Percentiles rank a stretch among this genome's conserved stretches.
Evolutionary conservation across 2,113 vertebrate species (phyloP).

Genomic region (Rana temporaria): DNA sequence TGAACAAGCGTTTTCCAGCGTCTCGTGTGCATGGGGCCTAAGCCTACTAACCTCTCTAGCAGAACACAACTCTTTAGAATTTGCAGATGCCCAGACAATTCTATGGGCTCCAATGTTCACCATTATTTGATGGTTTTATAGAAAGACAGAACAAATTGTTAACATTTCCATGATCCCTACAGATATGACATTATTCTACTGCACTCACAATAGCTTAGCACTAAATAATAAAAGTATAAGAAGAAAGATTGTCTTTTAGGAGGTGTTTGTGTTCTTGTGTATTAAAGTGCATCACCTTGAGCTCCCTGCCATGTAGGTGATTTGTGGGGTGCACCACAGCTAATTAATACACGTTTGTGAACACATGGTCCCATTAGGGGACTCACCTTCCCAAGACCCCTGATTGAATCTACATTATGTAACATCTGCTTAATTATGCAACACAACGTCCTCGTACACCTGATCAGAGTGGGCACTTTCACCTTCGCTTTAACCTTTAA

Average conservation of each 20-base stretch:
- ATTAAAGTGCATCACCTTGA: slow-evolving; percentile 48
- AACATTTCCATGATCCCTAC: too few relatives aligned
- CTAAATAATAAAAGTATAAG: neutral
- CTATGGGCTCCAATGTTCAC: too few relatives aligned
- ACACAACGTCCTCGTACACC: slow-evolving; percentile 33
- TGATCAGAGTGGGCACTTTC: slow-evolving; percentile 52
- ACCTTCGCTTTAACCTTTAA: slow-evolving; percentile 55
- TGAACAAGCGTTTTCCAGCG: too few relatives aligned
- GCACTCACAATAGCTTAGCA: neutral
- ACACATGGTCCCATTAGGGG: slow-evolving; percentile 52
- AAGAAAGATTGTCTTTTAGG: neutral
- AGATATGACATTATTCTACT: too few relatives aligned
- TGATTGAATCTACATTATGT: slow-evolving; percentile 53
- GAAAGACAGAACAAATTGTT: too few relatives aligned
- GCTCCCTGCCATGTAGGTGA: slow-evolving; percentile 43
- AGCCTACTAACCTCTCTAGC: too few relatives aligned
- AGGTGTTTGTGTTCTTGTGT: slow-evolving; percentile 11
- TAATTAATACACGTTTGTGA: slow-evolving; percentile 52
- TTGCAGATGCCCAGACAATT: too few relatives aligned
- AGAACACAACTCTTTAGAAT: too few relatives aligned
- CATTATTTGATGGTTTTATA: too few relatives aligned
- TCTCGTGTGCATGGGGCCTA: too few relatives aligned
- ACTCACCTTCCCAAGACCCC: slow-evolving; percentile 52
- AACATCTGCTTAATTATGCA: slow-evolving; percentile 56
- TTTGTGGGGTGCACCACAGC: slow-evolving; percentile 42